Evolutionary conservation across 2,888 invertebrate species (phyloP).

Genomic region (Serripes groenlandicus): DNA sequence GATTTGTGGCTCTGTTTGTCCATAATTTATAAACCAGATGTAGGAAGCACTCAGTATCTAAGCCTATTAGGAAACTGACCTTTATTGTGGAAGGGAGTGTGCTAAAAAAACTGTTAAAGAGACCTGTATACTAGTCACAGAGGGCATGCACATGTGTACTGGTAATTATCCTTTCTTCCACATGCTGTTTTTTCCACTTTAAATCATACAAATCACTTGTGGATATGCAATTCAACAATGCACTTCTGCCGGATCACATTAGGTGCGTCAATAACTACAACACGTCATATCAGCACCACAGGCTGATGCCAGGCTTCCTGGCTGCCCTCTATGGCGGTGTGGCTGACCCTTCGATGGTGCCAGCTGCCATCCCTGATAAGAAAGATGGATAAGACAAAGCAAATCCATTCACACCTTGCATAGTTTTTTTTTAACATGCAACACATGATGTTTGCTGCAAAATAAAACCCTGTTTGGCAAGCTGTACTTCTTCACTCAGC

Average conservation of each 20-base stretch:
- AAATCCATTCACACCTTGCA: conserved; percentile 56
- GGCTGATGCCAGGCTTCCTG: conserved; percentile 27
- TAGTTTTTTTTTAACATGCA: conserved; percentile 46
- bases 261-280: conserved; percentile 11
- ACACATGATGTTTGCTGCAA: conserved; percentile 63
- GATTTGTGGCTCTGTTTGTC: conserved; percentile 1
- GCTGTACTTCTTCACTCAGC: conserved; percentile 55
- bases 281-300: conserved; percentile 9
- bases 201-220: conserved; percentile 32
- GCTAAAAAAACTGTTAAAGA: conserved; percentile 1
- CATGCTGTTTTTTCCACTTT: conserved; percentile 50
- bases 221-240: conserved; percentile 32
- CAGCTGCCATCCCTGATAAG: conserved; percentile 64
- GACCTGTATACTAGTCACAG: conserved; percentile 21
- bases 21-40: background rate
- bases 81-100: conserved; percentile 18
- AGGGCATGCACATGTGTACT: conserved; percentile 57
- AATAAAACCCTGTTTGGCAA: conserved; percentile 44
- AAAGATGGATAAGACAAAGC: conserved; percentile 60
- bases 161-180: conserved; percentile 46
- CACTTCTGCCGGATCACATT: conserved; percentile 13
- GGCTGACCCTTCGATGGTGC: conserved; percentile 45
- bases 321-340: conserved; percentile 33
- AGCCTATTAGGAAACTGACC: conserved; percentile 8
- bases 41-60: background rate